These are phyloP conservation scores for Pangasianodon hypophthalmus DNA, from an alignment of 2,113 vertebrate genomes.

Conservation along the genomic window DNA sequence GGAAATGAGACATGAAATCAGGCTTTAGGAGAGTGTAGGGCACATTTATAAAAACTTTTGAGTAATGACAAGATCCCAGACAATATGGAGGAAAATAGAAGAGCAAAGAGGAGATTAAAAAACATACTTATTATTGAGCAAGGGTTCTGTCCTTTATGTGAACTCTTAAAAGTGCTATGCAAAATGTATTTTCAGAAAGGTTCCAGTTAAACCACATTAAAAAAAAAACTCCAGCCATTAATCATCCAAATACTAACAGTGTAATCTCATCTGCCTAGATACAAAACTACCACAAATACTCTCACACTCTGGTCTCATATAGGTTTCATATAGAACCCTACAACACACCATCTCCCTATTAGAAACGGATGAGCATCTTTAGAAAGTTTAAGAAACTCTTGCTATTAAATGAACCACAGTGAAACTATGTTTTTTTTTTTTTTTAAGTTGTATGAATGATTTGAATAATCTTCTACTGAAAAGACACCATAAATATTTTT, in stretches of 20 bases:
- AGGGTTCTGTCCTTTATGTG: background rate
- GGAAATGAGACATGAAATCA: constrained; percentile 1
- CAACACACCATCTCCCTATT: too few species aligned
- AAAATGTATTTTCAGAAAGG: background rate
- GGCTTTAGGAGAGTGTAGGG: background rate
- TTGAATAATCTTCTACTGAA: too few species aligned
- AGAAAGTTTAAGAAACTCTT: too few species aligned
- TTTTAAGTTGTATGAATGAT: too few species aligned
- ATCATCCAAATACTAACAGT: background rate
- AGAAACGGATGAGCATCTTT: too few species aligned
- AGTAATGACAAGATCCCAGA: background rate
- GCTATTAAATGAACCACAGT: too few species aligned
- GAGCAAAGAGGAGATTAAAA: background rate
- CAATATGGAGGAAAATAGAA: background rate
- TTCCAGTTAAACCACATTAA: background rate
- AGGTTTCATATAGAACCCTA: too few species aligned
- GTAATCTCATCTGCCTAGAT: background rate
- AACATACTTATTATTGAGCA: background rate
- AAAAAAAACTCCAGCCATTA: background rate
- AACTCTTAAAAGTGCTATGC: background rate
- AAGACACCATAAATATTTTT: too few species aligned
- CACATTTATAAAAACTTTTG: background rate
- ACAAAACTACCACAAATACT: background rate
- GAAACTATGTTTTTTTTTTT: too few species aligned
- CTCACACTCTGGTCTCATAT: background rate